Conservation (phyloP, 2,888 invertebrate species). For the Noctua fimbriata region DNA sequence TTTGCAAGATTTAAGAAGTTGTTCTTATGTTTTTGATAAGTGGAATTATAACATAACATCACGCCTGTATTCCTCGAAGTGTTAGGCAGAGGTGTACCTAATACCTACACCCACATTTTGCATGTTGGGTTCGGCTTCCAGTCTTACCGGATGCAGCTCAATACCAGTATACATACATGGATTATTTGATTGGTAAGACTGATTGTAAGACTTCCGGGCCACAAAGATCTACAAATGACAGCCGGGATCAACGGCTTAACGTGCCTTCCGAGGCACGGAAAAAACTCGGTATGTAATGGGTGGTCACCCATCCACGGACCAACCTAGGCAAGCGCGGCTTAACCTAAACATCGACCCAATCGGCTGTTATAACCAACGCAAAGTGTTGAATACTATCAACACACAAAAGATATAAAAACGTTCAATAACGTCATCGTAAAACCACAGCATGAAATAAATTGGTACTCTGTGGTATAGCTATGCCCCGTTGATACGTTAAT, state of each 20-base stretch:
- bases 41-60: neutral
- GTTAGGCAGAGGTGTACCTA: neutral
- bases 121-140: no score
- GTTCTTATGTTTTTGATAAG: neutral
- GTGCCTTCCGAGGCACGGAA: neutral
- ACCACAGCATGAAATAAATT: conserved; percentile 2
- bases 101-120: neutral
- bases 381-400: neutral
- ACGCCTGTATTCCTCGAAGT: neutral
- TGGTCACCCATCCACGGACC: neutral
- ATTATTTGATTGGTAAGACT: no score
- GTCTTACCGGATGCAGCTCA: no score
- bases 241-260: neutral
- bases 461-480: neutral
- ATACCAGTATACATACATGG: no score
- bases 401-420: neutral
- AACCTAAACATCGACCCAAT: neutral
- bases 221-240: neutral
- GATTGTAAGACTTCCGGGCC: neutral
- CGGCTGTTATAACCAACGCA: neutral
- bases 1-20: neutral
- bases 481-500: conserved; percentile 33
- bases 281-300: neutral
- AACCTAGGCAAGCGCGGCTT: neutral
- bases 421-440: neutral